These are phyloP conservation scores for Macaria notata DNA, from an alignment of 2,888 invertebrate species.

Conservation along the genomic window DNA sequence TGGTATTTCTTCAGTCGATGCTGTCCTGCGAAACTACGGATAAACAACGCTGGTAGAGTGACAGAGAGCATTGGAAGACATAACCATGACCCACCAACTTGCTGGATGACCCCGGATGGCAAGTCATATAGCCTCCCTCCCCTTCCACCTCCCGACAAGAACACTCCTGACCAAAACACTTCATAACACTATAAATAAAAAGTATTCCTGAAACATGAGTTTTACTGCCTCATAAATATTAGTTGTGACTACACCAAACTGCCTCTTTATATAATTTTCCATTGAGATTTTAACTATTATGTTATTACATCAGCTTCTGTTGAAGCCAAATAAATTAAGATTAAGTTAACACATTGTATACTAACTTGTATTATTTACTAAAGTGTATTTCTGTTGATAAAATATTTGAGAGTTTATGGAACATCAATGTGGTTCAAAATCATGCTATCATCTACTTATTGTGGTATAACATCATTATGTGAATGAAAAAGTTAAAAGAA, in stretches of 20 bases:
- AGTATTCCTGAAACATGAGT: constrained; percentile 46
- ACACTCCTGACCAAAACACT: constrained; percentile 34
- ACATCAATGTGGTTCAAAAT: neutral
- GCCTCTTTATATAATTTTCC: constrained; percentile 43
- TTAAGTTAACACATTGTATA: constrained; percentile 31
- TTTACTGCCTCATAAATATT: constrained; percentile 27
- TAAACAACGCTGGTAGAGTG: constrained; percentile 72
- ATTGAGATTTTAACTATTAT: constrained; percentile 47
- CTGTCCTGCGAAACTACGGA: constrained; percentile 73
- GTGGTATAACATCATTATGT: neutral
- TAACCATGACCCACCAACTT: constrained; percentile 75
- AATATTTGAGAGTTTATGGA: constrained; percentile 16
- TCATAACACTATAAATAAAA: constrained; percentile 41
- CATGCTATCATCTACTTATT: constrained; percentile 9
- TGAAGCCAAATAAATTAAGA: constrained; percentile 37
- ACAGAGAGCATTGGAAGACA: constrained; percentile 74
- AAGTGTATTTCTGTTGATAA: constrained; percentile 15
- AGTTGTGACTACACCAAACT: constrained; percentile 40
- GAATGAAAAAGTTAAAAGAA: too few relatives aligned
- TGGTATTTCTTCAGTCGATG: constrained; percentile 79
- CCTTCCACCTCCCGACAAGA: constrained; percentile 50
- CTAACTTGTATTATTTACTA: constrained; percentile 30
- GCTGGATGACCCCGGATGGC: constrained; percentile 78
- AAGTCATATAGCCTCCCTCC: constrained; percentile 73
- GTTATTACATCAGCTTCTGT: constrained; percentile 30